phyloP scores from a whole-genome alignment of 2,888 invertebrate genomes.

The Diarsia brunnea region DNA sequence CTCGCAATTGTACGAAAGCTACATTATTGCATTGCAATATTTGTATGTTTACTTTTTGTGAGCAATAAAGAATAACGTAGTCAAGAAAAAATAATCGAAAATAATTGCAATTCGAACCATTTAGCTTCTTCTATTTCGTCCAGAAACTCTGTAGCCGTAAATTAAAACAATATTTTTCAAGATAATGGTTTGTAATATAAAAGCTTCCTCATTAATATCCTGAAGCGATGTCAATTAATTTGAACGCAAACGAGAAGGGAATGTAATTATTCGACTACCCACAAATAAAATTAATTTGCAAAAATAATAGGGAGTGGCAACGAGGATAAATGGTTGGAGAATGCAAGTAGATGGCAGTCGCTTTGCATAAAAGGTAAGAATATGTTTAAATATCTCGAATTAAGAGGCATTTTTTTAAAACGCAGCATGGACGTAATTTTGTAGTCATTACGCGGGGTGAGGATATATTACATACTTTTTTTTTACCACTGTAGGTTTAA shows the following conservation, averaged over 20 bases:
- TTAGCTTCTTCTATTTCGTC: neutral
- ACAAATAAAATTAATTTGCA: conserved; percentile 53
- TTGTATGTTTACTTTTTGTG: too few relatives aligned
- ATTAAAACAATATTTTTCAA: conserved; percentile 28
- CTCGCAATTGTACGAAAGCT: too few relatives aligned
- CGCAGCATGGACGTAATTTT: neutral
- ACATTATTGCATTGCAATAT: too few relatives aligned
- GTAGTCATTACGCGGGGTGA: neutral
- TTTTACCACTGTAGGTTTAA: too few relatives aligned
- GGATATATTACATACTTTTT: neutral
- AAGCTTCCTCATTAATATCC: conserved; percentile 45
- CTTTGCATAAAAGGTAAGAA: conserved; percentile 21
- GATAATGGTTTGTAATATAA: conserved; percentile 28
- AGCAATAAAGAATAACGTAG: too few relatives aligned
- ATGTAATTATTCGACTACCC: conserved; percentile 39
- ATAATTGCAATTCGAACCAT: too few relatives aligned
- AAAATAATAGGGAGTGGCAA: conserved; percentile 46
- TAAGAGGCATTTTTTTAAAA: neutral
- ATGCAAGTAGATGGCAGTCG: conserved; percentile 10
- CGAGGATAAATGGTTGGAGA: conserved; percentile 26
- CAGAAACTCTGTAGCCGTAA: neutral
- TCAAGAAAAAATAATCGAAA: neutral
- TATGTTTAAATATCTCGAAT: conserved; percentile 1
- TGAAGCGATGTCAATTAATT: conserved; percentile 62
- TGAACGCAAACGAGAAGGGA: conserved; percentile 27